Evolutionary conservation across 2,888 invertebrate genomes (phyloP).

Genomic region (Isoperla grammatica): DNA sequence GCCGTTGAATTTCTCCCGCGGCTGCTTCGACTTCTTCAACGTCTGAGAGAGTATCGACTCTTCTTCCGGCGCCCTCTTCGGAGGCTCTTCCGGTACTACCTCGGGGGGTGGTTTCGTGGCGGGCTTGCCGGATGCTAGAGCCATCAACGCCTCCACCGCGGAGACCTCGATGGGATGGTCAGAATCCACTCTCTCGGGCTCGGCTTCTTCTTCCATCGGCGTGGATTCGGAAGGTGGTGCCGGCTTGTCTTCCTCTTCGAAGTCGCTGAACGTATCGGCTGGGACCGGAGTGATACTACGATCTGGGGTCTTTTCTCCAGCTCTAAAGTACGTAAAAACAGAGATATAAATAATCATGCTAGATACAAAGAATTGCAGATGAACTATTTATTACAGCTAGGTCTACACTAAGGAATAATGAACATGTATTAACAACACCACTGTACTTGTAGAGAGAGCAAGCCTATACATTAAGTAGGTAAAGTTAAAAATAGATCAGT

Average conservation of each 20-base stretch:
- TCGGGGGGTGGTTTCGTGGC: too few relatives aligned
- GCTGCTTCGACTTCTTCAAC: not conserved
- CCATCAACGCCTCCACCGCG: not conserved
- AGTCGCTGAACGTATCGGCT: slow-evolving; percentile 29
- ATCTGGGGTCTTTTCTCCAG: slow-evolving; percentile 37
- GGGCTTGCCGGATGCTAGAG: too few relatives aligned
- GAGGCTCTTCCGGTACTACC: not conserved
- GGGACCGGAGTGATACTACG: slow-evolving; percentile 39
- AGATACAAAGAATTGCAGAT: too few relatives aligned
- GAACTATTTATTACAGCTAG: too few relatives aligned
- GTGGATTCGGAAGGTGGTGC: not conserved
- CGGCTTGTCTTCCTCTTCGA: slow-evolving; percentile 22
- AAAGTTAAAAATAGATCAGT: too few relatives aligned
- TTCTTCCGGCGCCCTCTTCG: not conserved
- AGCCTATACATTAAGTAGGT: too few relatives aligned
- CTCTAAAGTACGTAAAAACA: slow-evolving; percentile 28
- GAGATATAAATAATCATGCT: not conserved
- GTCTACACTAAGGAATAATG: too few relatives aligned
- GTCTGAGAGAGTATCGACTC: not conserved
- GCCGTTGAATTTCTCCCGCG: slow-evolving; percentile 16
- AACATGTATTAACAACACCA: too few relatives aligned
- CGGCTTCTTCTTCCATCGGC: not conserved
- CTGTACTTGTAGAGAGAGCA: too few relatives aligned
- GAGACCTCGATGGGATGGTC: not conserved
- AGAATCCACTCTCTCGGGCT: not conserved